Percentiles rank a stretch among this genome's conserved stretches.
phyloP scores from a whole-genome alignment of 2,797 vertebrate species.

The Clarias fuscus region DNA sequence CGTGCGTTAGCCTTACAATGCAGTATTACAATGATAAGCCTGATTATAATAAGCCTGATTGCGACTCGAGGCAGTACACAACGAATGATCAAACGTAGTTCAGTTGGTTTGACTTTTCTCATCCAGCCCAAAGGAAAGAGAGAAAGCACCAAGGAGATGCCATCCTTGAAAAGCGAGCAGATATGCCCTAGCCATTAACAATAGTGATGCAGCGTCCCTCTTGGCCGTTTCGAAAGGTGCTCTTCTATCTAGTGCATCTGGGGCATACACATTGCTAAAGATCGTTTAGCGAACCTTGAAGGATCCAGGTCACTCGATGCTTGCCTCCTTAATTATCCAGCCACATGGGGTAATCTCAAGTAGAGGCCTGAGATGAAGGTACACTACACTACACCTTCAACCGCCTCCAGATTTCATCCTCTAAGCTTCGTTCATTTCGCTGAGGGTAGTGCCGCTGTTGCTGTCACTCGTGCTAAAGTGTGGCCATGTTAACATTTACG shows the following conservation, averaged over 20 bases:
- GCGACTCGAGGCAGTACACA: neutral
- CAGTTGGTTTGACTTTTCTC: constrained; percentile 27
- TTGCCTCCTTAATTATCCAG: constrained; percentile 60
- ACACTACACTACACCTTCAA: constrained; percentile 40
- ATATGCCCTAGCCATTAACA: constrained; percentile 42
- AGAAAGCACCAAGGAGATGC: constrained; percentile 16
- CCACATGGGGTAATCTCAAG: constrained; percentile 58
- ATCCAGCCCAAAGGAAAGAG: constrained; percentile 6
- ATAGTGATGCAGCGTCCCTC: constrained; percentile 33
- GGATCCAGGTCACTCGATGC: constrained; percentile 52
- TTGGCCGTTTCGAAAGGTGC: constrained; percentile 42
- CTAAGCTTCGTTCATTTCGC: constrained; percentile 26
- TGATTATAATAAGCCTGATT: neutral
- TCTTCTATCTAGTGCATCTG: constrained; percentile 57
- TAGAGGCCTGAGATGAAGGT: constrained; percentile 45
- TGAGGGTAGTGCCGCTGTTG: too few species aligned
- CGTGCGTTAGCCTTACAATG: neutral
- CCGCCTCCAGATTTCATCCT: neutral
- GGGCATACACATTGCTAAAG: constrained; percentile 43
- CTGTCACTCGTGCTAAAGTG: neutral
- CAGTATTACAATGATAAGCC: neutral
- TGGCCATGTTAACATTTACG: neutral
- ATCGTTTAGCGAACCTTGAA: constrained; percentile 58
- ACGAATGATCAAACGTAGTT: constrained; percentile 22
- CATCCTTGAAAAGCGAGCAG: constrained; percentile 44